Base-by-base conservation (phyloP, 2,797 vertebrate species). In the Mallotus villosus region DNA sequence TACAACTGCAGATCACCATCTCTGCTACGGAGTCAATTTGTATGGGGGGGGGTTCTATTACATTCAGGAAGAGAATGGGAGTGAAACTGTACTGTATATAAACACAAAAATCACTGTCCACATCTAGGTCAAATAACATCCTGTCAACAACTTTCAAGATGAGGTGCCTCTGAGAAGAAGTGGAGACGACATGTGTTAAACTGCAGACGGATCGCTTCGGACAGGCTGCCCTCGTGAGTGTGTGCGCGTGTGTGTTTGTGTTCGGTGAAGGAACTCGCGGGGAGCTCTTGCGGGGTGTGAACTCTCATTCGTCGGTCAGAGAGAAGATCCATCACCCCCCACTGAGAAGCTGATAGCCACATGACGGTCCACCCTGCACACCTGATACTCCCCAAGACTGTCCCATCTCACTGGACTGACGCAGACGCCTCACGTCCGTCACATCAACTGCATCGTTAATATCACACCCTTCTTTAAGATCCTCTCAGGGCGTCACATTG, bases 1-100 rank as follows among this genome's bases (percentile, higher is more conserved):
- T 82, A 85, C 85, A 89, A 89, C 85, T 89, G 92, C 82, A 83
- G 73, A 85, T 87, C 87, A 82, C 90, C 84, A 88, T 90, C 92
- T 92, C 88, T 84, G 83, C 49, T 81, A 86, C 78, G 75, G 77
- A 71, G 63, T 75, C 73, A 84, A 78, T 85, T 85, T 89, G 80
- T 83, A 78, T 74, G 68, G 72, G 69, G 32, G 32, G 32, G 32
- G 6, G 32, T 64, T 70, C 57, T 69, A 83, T 79, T 81, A 71
- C 60, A 77, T 76, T 53, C 66, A 61, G n/a, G 74, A 41, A 77
- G 76, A 75, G 59, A 75, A 70, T n/a, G 74, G 80, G 63, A 60
- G 73, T 34, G 32, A 77, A 81, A 77, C 70, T 58, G 71, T 41
- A 72, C 65, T 66, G 72, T 58, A 77, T 65, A 67, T 65, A 24